phyloP scores from a whole-genome alignment of 2,888 invertebrate species.

The Acleris holmiana region DNA sequence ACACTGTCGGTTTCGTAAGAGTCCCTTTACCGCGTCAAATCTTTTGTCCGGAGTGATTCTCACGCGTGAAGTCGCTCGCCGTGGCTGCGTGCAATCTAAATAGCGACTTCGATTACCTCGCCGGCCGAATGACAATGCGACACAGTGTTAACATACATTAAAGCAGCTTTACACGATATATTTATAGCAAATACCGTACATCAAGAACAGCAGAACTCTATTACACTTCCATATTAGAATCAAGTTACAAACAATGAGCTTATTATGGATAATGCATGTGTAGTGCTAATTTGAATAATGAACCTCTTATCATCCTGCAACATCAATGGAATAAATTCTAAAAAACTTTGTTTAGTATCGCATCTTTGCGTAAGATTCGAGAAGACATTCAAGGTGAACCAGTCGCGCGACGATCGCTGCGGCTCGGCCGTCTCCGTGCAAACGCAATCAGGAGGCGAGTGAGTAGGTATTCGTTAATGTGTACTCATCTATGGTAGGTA shows the following conservation, averaged over 20 bases:
- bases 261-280: slow-evolving; percentile 23
- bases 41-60: slow-evolving; percentile 22
- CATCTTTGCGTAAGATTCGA: slow-evolving; percentile 61
- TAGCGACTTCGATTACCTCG: slow-evolving; percentile 17
- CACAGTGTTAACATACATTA: slow-evolving; percentile 18
- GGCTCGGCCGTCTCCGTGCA: slow-evolving; percentile 25
- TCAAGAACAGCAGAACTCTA: not conserved
- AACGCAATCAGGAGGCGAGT: slow-evolving; percentile 18
- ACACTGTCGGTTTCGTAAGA: slow-evolving; percentile 21
- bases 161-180: slow-evolving; percentile 4
- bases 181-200: slow-evolving; percentile 13
- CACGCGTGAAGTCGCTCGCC: slow-evolving; percentile 10
- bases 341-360: slow-evolving; percentile 47
- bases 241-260: slow-evolving; percentile 18
- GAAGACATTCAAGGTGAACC: slow-evolving; percentile 77
- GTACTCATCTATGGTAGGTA: slow-evolving; percentile 6
- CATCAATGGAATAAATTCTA: slow-evolving; percentile 14
- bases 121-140: slow-evolving; percentile 4
- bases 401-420: slow-evolving; percentile 49
- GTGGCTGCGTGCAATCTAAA: slow-evolving; percentile 17
- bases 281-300: slow-evolving; percentile 27
- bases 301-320: slow-evolving; percentile 28
- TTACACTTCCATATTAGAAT: no score
- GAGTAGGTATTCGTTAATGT: slow-evolving; percentile 19
- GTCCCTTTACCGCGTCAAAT: slow-evolving; percentile 18